Evolutionary conservation across 2,888 invertebrate species (phyloP), one percentile per base, ranked within the genome.

Genomic region (Drosophila anomalata): DNA sequence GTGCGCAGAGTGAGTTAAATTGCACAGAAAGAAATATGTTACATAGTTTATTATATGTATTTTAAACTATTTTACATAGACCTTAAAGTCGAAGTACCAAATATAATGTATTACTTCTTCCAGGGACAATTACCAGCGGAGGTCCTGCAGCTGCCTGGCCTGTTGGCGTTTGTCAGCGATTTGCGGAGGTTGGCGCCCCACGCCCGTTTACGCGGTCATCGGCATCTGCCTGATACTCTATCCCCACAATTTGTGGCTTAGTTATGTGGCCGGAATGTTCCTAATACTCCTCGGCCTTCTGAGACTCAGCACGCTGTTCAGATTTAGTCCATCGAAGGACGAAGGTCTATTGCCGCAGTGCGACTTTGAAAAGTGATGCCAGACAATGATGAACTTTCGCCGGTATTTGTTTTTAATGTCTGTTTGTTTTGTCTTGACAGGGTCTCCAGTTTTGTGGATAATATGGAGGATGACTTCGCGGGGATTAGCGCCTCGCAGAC

Each of bases 241-340:
- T 88, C 91, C 91, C 20, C 90, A 91, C 76, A 92, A 92, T 89
- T 89, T 93, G 51, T 93, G 93, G 93, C 89, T 93, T 47, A 93
- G 93, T 59, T 93, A 93, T 89, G 91, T 93, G 52, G 92, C 92
- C 52, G 93, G 93, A 6, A 89, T 92, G 46, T 90, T 92, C 78
- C 83, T 93, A 33, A 83, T 93, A 26, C 77, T 92, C 1, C 82
- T 93, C 62, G 92, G 93, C 9, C 70, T 92, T 48, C 87, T 93
- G 62, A 91, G 93, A 79, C 83, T 93, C 22, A 89, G 89, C 63
- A 88, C 89, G 42, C 75, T 90, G 52, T 79, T 91, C 53, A 80
- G 90, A 48, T 88, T 88, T 55, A 88, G 81, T 5, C 78, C 73
- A 11, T 72, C 81, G 41, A 91, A 90, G 79, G 90, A 89, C 31